A percentile compares a stretch with the other conserved stretches of the same genome.
Conservation (phyloP, 2,888 invertebrate genomes). For the Aquatica leii region DNA sequence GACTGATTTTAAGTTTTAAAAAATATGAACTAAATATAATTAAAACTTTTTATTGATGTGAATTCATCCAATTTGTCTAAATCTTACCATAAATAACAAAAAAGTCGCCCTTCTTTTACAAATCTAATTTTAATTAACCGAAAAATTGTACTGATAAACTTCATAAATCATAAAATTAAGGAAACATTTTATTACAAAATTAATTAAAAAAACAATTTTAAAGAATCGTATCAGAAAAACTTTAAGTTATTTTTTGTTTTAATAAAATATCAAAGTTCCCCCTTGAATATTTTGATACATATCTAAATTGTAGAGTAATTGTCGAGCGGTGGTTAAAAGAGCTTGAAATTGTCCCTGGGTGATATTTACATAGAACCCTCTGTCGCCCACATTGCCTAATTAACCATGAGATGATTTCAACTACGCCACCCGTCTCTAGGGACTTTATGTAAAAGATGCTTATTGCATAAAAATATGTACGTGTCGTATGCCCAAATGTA, state of each 20-base stretch:
- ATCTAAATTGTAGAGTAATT: conserved; percentile 62
- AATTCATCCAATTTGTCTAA: too few species aligned
- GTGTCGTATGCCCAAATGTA: background rate
- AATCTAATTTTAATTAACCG: background rate
- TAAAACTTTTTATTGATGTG: background rate
- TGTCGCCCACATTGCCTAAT: conserved; percentile 55
- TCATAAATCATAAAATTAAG: too few species aligned
- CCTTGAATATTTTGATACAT: conserved; percentile 51
- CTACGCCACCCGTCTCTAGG: conserved; percentile 36
- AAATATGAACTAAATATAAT: conserved; percentile 23
- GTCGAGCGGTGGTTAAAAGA: conserved; percentile 62
- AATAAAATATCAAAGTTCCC: background rate
- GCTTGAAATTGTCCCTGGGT: conserved; percentile 61
- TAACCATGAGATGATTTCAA: conserved; percentile 56
- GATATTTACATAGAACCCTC: conserved; percentile 56
- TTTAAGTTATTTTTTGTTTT: too few species aligned
- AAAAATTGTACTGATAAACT: too few species aligned
- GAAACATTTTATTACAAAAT: too few species aligned
- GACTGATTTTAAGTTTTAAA: conserved; percentile 28
- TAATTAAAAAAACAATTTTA: too few species aligned
- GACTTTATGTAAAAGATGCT: conserved; percentile 35
- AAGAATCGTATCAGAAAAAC: too few species aligned
- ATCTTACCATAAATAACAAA: conserved; percentile 7
- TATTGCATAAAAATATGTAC: conserved; percentile 31
- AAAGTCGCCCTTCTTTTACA: conserved; percentile 3